Evolutionary conservation across 2,113 vertebrate genomes (phyloP).

Genomic region (Galeopterus variegatus): DNA sequence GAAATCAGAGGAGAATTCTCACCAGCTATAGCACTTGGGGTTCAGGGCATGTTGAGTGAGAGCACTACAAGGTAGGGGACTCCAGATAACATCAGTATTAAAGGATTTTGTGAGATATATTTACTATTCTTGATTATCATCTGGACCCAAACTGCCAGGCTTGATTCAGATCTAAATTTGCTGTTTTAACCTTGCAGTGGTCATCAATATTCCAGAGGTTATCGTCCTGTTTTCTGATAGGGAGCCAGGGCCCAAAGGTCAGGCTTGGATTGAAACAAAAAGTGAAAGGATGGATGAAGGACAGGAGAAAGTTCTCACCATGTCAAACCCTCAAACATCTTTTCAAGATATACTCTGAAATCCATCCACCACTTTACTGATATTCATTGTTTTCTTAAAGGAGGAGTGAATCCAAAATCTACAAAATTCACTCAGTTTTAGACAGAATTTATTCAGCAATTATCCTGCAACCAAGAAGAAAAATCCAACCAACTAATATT

Average conservation of each 20-base stretch:
- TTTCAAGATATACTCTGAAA: background rate
- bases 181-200: background rate
- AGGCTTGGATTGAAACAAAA: background rate
- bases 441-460: background rate
- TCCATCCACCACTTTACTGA: background rate
- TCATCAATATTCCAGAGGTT: background rate
- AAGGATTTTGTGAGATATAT: background rate
- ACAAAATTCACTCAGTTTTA: slow-evolving; percentile 18
- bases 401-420: background rate
- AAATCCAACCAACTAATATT: background rate
- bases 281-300: background rate
- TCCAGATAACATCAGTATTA: background rate
- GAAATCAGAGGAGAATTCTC: background rate
- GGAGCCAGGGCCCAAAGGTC: background rate
- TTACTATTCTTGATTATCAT: background rate
- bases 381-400: background rate
- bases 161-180: background rate
- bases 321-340: background rate
- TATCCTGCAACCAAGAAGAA: background rate
- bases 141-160: background rate
- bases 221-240: background rate
- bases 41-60: background rate
- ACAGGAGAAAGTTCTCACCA: background rate
- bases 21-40: background rate
- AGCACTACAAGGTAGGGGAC: background rate